Conservation (phyloP, 2,797 vertebrate genomes). For the Catamblyrhynchus diadema region DNA sequence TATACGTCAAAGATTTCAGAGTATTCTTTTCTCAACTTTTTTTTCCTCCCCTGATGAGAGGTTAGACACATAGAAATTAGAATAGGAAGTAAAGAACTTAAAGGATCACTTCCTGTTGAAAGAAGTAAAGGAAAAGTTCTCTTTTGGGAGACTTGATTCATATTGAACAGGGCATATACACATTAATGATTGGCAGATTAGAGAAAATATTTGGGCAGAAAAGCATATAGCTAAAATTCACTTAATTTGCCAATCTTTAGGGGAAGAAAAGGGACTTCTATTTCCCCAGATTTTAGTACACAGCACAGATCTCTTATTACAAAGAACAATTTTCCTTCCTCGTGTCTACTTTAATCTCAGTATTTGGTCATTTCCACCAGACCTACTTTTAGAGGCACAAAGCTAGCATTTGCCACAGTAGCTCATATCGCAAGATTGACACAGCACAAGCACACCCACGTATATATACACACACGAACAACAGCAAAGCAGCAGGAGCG, state of each 20-base stretch:
- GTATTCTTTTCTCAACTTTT: not conserved
- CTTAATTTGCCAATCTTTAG: not conserved
- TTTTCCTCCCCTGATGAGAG: not conserved
- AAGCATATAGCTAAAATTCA: not conserved
- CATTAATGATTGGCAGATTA: not conserved
- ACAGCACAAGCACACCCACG: not conserved
- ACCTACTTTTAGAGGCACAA: not conserved
- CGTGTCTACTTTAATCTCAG: not conserved
- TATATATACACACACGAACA: not conserved
- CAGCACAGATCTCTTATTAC: not conserved
- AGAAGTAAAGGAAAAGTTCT: not conserved
- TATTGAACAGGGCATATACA: not conserved
- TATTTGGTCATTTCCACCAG: not conserved
- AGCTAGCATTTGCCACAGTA: not conserved
- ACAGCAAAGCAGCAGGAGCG: slow-evolving; percentile 17
- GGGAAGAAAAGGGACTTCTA: not conserved
- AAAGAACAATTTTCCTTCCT: not conserved
- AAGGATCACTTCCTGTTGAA: not conserved
- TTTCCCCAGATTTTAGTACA: not conserved
- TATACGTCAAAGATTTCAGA: slow-evolving; percentile 25
- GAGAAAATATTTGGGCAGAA: not conserved
- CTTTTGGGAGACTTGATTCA: not conserved
- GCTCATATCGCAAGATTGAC: not conserved
- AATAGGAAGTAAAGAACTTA: not conserved
- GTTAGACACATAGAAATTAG: not conserved